These are phyloP conservation scores for Ferrisia virgata DNA, from an alignment of 2,888 invertebrate genomes.

Conservation along the genomic window DNA sequence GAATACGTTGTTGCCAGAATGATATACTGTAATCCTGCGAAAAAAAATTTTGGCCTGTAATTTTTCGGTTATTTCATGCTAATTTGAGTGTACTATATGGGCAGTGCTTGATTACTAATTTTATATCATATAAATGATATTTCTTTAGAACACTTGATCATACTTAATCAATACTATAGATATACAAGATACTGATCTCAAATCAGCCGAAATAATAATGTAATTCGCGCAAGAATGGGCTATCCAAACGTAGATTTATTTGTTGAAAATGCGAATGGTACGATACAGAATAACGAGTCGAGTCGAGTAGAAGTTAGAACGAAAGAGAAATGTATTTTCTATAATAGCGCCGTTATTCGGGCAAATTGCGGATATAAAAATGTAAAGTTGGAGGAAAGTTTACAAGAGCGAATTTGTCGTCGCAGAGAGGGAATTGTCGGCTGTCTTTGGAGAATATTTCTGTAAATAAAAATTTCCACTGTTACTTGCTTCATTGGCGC, in stretches of 20 bases:
- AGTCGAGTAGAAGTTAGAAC: no score
- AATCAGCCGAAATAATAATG: neutral
- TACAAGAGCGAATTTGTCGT: neutral
- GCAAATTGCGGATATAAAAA: neutral
- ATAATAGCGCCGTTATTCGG: neutral
- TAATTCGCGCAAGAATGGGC: neutral
- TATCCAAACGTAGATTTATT: neutral
- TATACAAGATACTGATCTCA: no score
- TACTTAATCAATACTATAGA: no score
- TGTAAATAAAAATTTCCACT: neutral
- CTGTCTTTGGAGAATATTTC: neutral
- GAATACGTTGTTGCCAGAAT: no score
- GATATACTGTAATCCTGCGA: no score
- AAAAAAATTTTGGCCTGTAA: no score
- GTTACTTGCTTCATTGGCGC: neutral
- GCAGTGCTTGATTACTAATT: no score
- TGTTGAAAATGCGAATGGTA: neutral
- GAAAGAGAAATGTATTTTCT: neutral
- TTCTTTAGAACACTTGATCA: no score
- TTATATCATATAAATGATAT: no score
- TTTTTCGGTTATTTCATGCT: no score
- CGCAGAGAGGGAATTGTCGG: neutral
- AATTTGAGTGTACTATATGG: no score
- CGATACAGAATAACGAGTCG: neutral
- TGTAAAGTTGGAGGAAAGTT: neutral